Percentiles rank a stretch among this genome's conserved stretches.
These are phyloP conservation scores for Zaprionus capensis DNA, from an alignment of 1,140 invertebrate species.

Conservation along the genomic window DNA sequence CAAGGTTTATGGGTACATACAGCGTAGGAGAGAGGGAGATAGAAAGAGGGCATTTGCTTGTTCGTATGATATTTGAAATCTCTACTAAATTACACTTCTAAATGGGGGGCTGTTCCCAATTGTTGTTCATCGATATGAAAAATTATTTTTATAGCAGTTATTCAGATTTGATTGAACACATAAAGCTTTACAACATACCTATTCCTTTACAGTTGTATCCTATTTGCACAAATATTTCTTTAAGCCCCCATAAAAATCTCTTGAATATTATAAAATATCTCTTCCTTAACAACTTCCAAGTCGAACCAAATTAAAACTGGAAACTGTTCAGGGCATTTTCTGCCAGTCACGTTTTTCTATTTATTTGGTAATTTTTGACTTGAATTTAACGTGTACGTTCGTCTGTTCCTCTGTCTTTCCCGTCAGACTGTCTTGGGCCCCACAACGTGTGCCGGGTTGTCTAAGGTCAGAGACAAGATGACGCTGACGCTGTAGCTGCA, in stretches of 20 bases:
- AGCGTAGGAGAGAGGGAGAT: background rate
- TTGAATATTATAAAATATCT: background rate
- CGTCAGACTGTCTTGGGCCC: constrained; percentile 14
- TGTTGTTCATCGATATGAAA: background rate
- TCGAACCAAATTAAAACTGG: background rate
- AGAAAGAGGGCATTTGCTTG: background rate
- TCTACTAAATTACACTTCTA: background rate
- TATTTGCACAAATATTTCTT: background rate
- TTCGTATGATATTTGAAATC: constrained; percentile 8
- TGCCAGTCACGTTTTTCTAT: constrained; percentile 74
- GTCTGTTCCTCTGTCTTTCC: constrained; percentile 4
- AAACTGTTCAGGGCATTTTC: constrained; percentile 10
- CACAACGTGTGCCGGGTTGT: constrained; percentile 78
- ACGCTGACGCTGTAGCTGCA: constrained; percentile 11
- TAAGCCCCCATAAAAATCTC: background rate
- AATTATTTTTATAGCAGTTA: background rate
- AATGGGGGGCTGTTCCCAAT: background rate
- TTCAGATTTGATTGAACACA: background rate
- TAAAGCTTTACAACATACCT: background rate
- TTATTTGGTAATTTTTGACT: constrained; percentile 66
- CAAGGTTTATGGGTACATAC: background rate
- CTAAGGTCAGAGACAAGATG: constrained; percentile 63
- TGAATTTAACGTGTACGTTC: constrained; percentile 14
- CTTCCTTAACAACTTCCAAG: background rate
- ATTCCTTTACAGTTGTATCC: background rate